Percentiles rank a stretch among this genome's conserved stretches.
Evolutionary conservation across 1,140 invertebrate species (phyloP).

Genomic region (Penaeus indicus): DNA sequence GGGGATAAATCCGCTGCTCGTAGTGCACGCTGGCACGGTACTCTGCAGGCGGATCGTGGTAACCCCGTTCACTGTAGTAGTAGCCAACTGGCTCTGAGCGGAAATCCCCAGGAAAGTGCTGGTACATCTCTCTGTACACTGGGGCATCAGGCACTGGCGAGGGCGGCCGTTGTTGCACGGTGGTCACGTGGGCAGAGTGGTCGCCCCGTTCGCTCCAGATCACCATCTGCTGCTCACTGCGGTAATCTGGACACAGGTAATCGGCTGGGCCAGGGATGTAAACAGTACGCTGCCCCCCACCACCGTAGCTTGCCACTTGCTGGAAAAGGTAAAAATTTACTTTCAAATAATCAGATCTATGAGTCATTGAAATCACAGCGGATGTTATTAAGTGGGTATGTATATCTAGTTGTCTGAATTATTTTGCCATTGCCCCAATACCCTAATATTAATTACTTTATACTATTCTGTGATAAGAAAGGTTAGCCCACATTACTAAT

Average conservation of each 20-base stretch:
- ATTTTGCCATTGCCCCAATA: too few relatives aligned
- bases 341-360: too few relatives aligned
- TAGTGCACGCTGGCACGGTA: conserved; percentile 66
- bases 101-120: conserved; percentile 41
- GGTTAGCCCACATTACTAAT: too few relatives aligned
- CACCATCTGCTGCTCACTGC: conserved; percentile 53
- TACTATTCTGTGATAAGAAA: too few relatives aligned
- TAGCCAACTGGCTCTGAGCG: conserved; percentile 28
- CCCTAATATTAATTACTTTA: too few relatives aligned
- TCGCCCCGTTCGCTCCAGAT: conserved; percentile 36
- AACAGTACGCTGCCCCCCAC: conserved; percentile 35
- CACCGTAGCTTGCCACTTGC: conserved; percentile 43
- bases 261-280: conserved; percentile 58
- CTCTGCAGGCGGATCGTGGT: conserved; percentile 77
- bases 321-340: neutral
- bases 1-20: conserved; percentile 67
- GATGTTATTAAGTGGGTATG: too few relatives aligned
- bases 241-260: conserved; percentile 46
- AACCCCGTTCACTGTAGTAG: conserved; percentile 40
- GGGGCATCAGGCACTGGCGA: conserved; percentile 55
- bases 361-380: too few relatives aligned
- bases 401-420: too few relatives aligned
- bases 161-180: conserved; percentile 35
- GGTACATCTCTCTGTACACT: conserved; percentile 58
- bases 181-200: conserved; percentile 5